A percentile compares a stretch with the other conserved stretches of the same genome.
Conservation (phyloP, 2,888 invertebrate species). For the Lasius platythorax region DNA sequence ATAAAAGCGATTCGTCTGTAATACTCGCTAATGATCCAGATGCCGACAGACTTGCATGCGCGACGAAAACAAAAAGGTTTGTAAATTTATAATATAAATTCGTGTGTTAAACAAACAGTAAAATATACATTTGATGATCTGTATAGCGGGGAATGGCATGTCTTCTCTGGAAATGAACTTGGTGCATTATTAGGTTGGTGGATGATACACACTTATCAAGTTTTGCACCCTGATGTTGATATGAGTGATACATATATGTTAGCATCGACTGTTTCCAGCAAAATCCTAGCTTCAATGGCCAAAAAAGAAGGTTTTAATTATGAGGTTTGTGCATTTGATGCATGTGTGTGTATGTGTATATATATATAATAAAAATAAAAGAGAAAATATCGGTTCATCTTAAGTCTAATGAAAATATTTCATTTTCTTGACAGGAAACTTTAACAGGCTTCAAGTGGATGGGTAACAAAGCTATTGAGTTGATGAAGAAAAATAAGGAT, state of each 20-base stretch:
- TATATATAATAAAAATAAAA: constrained; percentile 8
- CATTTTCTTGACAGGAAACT: constrained; percentile 90
- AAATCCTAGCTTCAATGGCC: constrained; percentile 95
- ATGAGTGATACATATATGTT: constrained; percentile 92
- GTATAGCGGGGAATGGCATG: constrained; percentile 92
- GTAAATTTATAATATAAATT: constrained; percentile 7
- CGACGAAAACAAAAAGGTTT: constrained; percentile 89
- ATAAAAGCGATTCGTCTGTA: constrained; percentile 89
- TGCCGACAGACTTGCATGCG: constrained; percentile 96
- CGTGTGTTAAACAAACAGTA: background rate
- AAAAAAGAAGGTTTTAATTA: constrained; percentile 92
- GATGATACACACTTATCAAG: constrained; percentile 90
- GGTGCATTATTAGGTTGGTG: constrained; percentile 98
- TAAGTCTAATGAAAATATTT: constrained; percentile 2
- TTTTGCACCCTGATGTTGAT: constrained; percentile 86
- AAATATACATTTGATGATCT: constrained; percentile 19
- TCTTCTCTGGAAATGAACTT: constrained; percentile 98
- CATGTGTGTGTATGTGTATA: background rate
- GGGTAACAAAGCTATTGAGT: constrained; percentile 94
- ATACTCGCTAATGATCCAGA: constrained; percentile 99
- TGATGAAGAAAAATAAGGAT: constrained; percentile 90
- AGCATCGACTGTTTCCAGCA: constrained; percentile 98
- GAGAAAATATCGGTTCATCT: background rate
- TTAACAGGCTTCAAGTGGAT: constrained; percentile 99
- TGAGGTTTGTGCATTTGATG: constrained; percentile 84